Conservation (phyloP, 2,113 vertebrate species). For the Dasyprocta punctata region DNA sequence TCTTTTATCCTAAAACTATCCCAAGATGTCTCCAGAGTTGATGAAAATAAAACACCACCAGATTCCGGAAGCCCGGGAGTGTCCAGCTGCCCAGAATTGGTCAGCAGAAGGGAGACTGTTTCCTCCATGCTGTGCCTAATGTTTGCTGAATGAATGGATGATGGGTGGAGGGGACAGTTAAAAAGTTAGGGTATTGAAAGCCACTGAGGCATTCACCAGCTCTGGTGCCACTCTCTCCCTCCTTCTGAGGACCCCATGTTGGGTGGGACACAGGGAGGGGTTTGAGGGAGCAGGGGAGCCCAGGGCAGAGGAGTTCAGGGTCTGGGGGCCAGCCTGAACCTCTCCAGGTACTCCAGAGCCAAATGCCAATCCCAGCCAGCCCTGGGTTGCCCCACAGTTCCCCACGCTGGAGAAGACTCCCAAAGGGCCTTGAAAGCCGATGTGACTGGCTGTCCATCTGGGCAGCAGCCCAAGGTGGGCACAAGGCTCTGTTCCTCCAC, state of each 20-base stretch:
- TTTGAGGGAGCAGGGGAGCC: neutral
- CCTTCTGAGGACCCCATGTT: neutral
- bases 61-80: neutral
- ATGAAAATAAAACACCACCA: neutral
- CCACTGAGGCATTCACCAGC: neutral
- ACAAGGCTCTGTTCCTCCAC: neutral
- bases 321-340: neutral
- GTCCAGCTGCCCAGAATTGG: neutral
- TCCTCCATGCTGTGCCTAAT: fast-evolving
- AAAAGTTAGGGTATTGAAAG: neutral
- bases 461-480: neutral
- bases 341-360: neutral
- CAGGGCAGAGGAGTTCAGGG: neutral
- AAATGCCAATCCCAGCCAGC: too few relatives aligned
- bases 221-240: neutral
- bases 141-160: neutral
- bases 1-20: neutral
- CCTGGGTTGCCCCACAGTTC: neutral
- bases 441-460: neutral
- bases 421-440: neutral
- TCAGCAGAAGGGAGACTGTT: neutral
- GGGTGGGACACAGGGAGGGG: too few relatives aligned
- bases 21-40: neutral
- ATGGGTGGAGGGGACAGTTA: neutral
- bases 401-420: neutral